Percentiles rank a stretch among this genome's conserved stretches.
These are phyloP conservation scores for Pyrrhosoma nymphula DNA, from an alignment of 2,888 invertebrate species.

Conservation along the genomic window DNA sequence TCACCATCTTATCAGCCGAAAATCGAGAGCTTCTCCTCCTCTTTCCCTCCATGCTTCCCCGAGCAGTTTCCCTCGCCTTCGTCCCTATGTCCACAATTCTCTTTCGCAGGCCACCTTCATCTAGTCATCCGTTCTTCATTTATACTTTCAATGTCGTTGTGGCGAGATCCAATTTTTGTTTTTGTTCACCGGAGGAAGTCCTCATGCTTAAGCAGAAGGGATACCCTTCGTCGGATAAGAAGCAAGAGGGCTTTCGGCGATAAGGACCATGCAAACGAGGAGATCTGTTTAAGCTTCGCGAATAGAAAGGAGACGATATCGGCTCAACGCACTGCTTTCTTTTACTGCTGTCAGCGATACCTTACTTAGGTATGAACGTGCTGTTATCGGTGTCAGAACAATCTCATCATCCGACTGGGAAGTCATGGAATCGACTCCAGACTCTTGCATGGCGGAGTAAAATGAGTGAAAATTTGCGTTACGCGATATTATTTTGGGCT, in stretches of 20 bases:
- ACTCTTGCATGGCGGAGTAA: no score
- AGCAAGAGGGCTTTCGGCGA: background rate
- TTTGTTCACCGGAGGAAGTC: background rate
- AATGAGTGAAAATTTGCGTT: no score
- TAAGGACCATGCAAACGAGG: background rate
- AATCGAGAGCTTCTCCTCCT: background rate
- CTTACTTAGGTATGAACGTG: no score
- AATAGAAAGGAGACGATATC: background rate
- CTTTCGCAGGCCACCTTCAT: background rate
- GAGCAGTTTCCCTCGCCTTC: background rate
- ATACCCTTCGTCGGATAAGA: background rate
- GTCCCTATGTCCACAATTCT: background rate
- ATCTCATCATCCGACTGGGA: no score
- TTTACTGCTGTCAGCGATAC: background rate
- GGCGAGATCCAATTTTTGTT: slow-evolving; percentile 20
- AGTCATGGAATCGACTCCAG: no score
- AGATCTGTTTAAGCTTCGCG: background rate
- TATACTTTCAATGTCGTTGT: background rate
- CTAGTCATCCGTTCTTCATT: background rate
- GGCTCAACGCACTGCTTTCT: background rate
- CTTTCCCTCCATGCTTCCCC: background rate
- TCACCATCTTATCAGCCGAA: background rate
- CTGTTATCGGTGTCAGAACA: no score
- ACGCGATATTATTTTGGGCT: no score
- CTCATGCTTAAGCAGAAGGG: background rate